These are phyloP conservation scores for Malurus melanocephalus DNA, from an alignment of 2,113 vertebrate genomes.

Conservation along the genomic window DNA sequence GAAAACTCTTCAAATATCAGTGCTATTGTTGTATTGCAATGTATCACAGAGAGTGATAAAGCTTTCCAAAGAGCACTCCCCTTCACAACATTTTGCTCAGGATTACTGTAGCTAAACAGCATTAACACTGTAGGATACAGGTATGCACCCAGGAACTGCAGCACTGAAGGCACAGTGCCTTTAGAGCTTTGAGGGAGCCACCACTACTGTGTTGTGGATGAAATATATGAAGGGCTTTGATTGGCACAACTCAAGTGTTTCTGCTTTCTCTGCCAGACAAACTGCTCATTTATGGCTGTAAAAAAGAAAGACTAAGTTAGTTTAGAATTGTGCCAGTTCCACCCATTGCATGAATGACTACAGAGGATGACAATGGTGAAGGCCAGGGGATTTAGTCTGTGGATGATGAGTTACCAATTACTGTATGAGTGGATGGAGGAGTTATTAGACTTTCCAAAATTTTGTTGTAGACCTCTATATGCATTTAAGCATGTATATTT, in stretches of 20 bases:
- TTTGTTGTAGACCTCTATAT: not conserved
- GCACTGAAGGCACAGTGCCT: fast-evolving
- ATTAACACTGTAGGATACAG: not conserved
- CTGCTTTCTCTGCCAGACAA: not conserved
- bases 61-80: not conserved
- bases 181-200: not conserved
- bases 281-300: not conserved
- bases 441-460: not conserved
- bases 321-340: not conserved
- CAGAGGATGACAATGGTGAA: not conserved
- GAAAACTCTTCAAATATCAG: not conserved
- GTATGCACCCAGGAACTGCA: not conserved
- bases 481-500: not conserved
- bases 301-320: not conserved
- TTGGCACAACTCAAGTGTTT: not conserved
- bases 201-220: fast-evolving
- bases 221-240: not conserved
- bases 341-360: not conserved
- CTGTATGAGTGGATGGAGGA: not conserved
- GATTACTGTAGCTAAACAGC: not conserved
- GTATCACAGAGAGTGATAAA: not conserved
- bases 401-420: not conserved
- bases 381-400: not conserved
- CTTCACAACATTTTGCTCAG: not conserved
- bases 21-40: not conserved